Conservation (phyloP, 2,888 invertebrate species). For the Gastrophysa polygoni region DNA sequence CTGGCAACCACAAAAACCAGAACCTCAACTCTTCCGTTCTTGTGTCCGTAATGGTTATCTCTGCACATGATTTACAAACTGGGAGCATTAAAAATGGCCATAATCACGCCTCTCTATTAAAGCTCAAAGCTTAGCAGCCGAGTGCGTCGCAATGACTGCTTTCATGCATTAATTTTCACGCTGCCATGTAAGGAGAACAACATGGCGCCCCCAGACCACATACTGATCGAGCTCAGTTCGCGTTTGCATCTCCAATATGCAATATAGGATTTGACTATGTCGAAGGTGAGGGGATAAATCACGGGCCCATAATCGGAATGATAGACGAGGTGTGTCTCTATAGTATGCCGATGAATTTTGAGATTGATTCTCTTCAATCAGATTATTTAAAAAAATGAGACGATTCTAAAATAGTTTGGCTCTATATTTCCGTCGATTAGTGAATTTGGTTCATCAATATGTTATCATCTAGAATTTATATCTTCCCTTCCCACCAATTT, state of each 20-base stretch:
- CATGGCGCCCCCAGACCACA: constrained; percentile 54
- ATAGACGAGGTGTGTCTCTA: too few relatives aligned
- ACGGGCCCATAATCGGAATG: too few relatives aligned
- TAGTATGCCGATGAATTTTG: too few relatives aligned
- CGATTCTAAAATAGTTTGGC: too few relatives aligned
- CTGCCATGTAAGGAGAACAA: constrained; percentile 53
- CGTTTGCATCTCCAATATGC: constrained; percentile 27
- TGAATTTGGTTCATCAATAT: too few relatives aligned
- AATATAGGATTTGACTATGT: too few relatives aligned
- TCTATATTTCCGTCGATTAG: too few relatives aligned
- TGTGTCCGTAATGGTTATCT: constrained; percentile 30
- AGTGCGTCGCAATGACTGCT: constrained; percentile 38
- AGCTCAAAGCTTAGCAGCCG: constrained; percentile 35
- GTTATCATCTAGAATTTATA: too few relatives aligned
- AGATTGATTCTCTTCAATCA: too few relatives aligned
- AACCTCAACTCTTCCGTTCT: constrained; percentile 1
- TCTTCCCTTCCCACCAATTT: too few relatives aligned
- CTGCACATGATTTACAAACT: constrained; percentile 31
- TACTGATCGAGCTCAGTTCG: constrained; percentile 38
- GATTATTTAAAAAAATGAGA: too few relatives aligned
- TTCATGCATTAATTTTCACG: constrained; percentile 55
- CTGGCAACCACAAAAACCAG: neutral
- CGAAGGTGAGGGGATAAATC: too few relatives aligned
- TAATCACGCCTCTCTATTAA: constrained; percentile 48
- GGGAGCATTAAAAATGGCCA: constrained; percentile 45